These are phyloP conservation scores for Heliconius hewitsoni DNA, from an alignment of 1,140 invertebrate genomes.

Conservation along the genomic window DNA sequence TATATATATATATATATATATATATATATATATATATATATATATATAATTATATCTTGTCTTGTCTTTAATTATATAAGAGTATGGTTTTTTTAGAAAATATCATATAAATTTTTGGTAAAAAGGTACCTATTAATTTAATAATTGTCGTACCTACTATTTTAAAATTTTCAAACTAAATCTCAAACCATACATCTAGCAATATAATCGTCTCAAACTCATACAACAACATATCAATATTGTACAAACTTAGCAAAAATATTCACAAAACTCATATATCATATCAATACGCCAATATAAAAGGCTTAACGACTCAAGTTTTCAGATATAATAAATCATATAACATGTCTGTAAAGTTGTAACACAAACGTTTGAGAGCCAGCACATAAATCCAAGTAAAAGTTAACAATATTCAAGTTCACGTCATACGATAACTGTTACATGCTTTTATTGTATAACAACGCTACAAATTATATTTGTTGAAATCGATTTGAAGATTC, in stretches of 20 bases:
- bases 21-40: too few species aligned
- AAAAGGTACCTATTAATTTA: too few species aligned
- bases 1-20: too few species aligned
- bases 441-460: constrained; percentile 36
- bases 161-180: not conserved
- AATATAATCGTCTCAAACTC: too few species aligned
- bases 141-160: too few species aligned
- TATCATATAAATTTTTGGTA: too few species aligned
- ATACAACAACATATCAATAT: not conserved
- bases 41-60: too few species aligned
- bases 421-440: constrained; percentile 40
- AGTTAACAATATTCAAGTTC: constrained; percentile 40
- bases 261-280: constrained; percentile 20
- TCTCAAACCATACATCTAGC: not conserved
- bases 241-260: constrained; percentile 4
- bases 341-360: constrained; percentile 36
- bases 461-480: constrained; percentile 19
- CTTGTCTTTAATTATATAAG: too few species aligned
- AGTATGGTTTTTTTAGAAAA: too few species aligned
- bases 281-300: constrained; percentile 33
- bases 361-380: constrained; percentile 40
- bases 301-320: constrained; percentile 32
- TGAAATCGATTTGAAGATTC: not conserved
- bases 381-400: constrained; percentile 39
- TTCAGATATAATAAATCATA: constrained; percentile 34